These are phyloP conservation scores for Pinna nobilis DNA, from an alignment of 1,140 invertebrate genomes.

Conservation along the genomic window DNA sequence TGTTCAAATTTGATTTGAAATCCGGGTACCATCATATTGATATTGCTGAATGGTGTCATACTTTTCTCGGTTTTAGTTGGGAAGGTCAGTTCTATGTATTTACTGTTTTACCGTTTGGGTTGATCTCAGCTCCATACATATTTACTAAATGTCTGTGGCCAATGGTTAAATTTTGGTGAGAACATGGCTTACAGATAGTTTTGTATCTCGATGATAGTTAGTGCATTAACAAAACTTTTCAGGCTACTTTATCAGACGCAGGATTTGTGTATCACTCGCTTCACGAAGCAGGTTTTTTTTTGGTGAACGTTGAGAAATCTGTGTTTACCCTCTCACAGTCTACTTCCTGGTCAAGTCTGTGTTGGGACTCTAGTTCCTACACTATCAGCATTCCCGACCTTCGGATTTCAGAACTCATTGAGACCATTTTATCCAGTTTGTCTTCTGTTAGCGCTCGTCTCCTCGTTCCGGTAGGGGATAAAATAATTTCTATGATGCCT, in stretches of 20 bases:
- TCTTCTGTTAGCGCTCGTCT: background rate
- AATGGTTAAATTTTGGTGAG: slow-evolving; percentile 29
- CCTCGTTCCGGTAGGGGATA: background rate
- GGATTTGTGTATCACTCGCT: background rate
- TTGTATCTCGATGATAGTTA: no score
- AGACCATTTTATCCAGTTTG: no score
- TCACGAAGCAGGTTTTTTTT: no score
- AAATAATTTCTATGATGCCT: slow-evolving; percentile 14
- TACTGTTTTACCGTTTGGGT: slow-evolving; percentile 31
- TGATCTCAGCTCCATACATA: slow-evolving; percentile 22
- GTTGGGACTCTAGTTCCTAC: no score
- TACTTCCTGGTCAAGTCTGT: no score
- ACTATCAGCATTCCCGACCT: no score
- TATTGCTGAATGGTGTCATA: background rate
- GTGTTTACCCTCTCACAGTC: no score
- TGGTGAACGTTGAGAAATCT: no score
- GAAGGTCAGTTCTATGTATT: slow-evolving; percentile 25
- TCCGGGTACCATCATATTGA: slow-evolving; percentile 29
- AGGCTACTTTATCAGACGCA: no score
- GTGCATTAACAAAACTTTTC: no score
- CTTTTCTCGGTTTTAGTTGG: slow-evolving; percentile 17
- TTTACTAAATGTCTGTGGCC: slow-evolving; percentile 29
- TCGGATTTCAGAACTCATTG: no score
- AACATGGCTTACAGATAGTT: slow-evolving; percentile 24
- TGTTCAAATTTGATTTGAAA: slow-evolving; percentile 37